Evolutionary conservation across 2,888 invertebrate genomes (phyloP), one percentile per base, ranked within the genome.

Genomic region (Andrena minutula): DNA sequence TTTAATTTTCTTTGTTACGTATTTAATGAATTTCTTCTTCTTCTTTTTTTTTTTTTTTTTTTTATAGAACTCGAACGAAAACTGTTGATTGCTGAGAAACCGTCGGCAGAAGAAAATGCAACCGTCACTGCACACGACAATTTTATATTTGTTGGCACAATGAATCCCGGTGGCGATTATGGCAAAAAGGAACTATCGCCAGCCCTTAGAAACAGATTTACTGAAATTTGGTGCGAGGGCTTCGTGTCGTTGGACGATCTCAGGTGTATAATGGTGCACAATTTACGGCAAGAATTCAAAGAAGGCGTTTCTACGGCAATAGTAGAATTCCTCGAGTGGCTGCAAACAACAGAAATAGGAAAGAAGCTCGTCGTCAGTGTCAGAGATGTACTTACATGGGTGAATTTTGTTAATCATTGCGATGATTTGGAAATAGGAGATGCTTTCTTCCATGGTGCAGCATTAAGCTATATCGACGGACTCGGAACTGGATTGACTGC

Each of bases 121-220:
- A 71, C 70, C 0, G 97, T 97, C 58, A 95, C 96, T 0, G 97
- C 97, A 0, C 90, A 95, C 75, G 93, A 96, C 6, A 95, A 96
- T 10, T 99, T 99, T 93, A 96, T 97, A 89, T 98, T 99, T 90
- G 96, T 99, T 77, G 99, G 93, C 1, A 99, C 99, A 0, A 99
- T 99, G 99, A 99, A 99, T 95, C 99, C 99, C 7, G 99, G 99
- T 12, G 99, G 99, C 0, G 99, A 99, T 95, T 99, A 98, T 93
- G 99, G 99, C 2, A 99, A 99, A 93, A 99, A 99, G 93, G 99
- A 99, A 95, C 95, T 99, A 10, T 99, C 99, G 0, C 99, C 99
- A 0, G 99, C 99, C 0, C 94, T 99, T 68, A 95, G 99, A 69
- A 99, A 99, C 95, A 96, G 99, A 65, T 99, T 99, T 90, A 99